Evolutionary conservation across 2,113 vertebrate genomes (phyloP).

Genomic region (Amblyopsis rosae): DNA sequence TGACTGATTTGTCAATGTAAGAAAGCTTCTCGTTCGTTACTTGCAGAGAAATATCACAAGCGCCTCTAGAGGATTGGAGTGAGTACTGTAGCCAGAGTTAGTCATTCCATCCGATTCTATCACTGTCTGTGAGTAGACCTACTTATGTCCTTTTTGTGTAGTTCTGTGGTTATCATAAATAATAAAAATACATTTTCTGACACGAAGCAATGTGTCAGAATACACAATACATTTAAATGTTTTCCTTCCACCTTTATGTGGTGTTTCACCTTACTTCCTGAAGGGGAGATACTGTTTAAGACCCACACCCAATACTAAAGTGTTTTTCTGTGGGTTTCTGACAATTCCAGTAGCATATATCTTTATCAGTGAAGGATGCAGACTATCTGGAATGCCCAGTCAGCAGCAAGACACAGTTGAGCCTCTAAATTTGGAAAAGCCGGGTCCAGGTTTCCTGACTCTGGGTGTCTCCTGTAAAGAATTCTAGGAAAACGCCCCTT

Average conservation of each 20-base stretch:
- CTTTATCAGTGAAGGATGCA: slow-evolving; percentile 32
- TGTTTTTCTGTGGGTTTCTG: slow-evolving; percentile 1
- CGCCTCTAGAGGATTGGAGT: slow-evolving; percentile 31
- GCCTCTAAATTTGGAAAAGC: slow-evolving; percentile 72
- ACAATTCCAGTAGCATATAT: slow-evolving; percentile 44
- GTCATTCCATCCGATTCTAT: too few species aligned
- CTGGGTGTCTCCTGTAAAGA: slow-evolving; percentile 77
- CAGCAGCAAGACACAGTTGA: slow-evolving; percentile 62
- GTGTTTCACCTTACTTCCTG: slow-evolving; percentile 16
- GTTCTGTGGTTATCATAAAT: neutral
- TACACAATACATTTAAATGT: neutral
- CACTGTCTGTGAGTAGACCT: too few species aligned
- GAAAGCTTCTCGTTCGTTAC: slow-evolving; percentile 42
- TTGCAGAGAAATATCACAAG: slow-evolving; percentile 16
- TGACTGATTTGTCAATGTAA: slow-evolving; percentile 71
- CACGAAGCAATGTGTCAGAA: neutral
- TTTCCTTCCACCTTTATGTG: neutral
- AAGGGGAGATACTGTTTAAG: slow-evolving; percentile 7
- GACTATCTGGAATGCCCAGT: slow-evolving; percentile 57
- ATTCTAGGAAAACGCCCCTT: slow-evolving; percentile 76
- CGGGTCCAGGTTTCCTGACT: slow-evolving; percentile 77
- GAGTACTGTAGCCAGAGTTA: slow-evolving; percentile 25
- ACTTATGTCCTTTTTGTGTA: neutral
- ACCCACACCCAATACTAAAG: neutral
- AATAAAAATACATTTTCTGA: neutral